Evolutionary conservation across 2,113 vertebrate genomes (phyloP).

Genomic region (Regulus satrapa): DNA sequence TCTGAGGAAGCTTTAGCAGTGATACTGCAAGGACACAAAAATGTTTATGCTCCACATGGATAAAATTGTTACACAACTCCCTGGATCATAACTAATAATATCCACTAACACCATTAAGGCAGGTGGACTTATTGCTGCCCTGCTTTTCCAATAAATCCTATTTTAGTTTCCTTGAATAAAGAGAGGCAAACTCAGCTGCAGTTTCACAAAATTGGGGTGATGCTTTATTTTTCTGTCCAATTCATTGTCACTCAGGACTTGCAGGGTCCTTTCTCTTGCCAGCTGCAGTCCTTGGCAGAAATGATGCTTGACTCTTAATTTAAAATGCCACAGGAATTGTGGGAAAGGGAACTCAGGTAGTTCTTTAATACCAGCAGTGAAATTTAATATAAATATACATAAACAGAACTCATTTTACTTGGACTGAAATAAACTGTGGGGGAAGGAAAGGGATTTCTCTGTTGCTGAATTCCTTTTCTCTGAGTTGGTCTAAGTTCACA

Average conservation of each 20-base stretch:
- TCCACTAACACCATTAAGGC: neutral
- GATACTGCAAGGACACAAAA: neutral
- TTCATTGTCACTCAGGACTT: neutral
- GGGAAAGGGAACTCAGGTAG: neutral
- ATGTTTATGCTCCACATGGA: neutral
- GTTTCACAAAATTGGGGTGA: neutral
- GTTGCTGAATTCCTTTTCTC: neutral
- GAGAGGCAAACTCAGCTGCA: neutral
- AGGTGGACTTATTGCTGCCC: neutral
- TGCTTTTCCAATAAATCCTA: neutral
- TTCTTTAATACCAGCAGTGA: neutral
- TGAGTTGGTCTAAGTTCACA: neutral
- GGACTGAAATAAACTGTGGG: neutral
- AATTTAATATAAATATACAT: neutral
- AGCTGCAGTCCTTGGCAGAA: neutral
- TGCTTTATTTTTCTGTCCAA: neutral
- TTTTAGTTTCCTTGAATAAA: neutral
- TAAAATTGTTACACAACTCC: neutral
- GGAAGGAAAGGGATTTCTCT: neutral
- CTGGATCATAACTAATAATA: neutral
- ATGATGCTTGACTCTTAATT: neutral
- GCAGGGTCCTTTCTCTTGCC: neutral
- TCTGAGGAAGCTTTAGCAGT: neutral
- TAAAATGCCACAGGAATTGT: neutral
- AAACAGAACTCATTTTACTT: neutral